Evolutionary conservation across 2,888 invertebrate species (phyloP).

Genomic region (Leucophenga montana): DNA sequence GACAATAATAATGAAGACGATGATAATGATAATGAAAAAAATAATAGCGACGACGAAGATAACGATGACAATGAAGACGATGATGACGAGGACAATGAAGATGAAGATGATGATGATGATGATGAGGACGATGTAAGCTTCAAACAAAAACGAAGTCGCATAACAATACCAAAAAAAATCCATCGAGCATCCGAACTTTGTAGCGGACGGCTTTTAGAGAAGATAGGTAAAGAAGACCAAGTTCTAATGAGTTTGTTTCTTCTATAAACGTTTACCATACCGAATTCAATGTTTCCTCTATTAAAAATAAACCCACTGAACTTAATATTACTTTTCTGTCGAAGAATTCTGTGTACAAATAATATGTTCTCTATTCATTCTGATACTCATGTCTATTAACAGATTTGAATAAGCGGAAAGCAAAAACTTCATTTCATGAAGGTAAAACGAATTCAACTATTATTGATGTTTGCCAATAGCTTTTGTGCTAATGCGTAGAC

Average conservation of each 20-base stretch:
- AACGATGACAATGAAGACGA: slow-evolving; percentile 65
- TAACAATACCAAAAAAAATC: slow-evolving; percentile 56
- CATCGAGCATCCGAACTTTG: slow-evolving; percentile 67
- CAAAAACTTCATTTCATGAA: slow-evolving; percentile 53
- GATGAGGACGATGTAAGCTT: slow-evolving; percentile 70
- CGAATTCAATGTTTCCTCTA: background rate
- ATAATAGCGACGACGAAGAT: slow-evolving; percentile 71
- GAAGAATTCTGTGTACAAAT: too few species aligned
- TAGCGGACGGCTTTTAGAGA: slow-evolving; percentile 62
- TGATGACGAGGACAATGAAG: slow-evolving; percentile 68
- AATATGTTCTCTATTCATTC: background rate
- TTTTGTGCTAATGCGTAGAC: slow-evolving; percentile 52
- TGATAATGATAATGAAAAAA: slow-evolving; percentile 73
- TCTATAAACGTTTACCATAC: background rate
- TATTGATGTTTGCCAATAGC: slow-evolving; percentile 45
- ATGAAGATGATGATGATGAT: slow-evolving; percentile 48
- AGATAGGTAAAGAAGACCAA: slow-evolving; percentile 73
- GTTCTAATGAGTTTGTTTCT: slow-evolving; percentile 2
- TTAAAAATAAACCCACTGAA: slow-evolving; percentile 12
- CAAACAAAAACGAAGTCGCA: slow-evolving; percentile 53
- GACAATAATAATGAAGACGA: slow-evolving; percentile 71
- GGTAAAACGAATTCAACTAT: slow-evolving; percentile 48
- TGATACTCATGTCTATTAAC: slow-evolving; percentile 55
- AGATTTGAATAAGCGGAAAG: slow-evolving; percentile 55
- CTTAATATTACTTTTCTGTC: slow-evolving; percentile 34